These are phyloP conservation scores for Erebia palarica DNA, from an alignment of 2,888 invertebrate genomes.

Conservation along the genomic window DNA sequence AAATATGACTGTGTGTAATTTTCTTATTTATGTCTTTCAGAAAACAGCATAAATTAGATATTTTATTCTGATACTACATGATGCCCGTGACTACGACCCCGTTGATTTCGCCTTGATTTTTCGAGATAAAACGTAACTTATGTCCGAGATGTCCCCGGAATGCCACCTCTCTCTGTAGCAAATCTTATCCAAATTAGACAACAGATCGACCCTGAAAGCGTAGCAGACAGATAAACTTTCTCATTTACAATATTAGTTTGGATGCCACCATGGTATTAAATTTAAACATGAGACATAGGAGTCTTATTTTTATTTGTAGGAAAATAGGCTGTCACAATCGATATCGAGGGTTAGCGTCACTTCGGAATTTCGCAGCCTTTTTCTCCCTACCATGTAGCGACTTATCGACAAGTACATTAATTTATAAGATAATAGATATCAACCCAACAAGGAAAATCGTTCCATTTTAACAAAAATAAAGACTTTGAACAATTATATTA, in stretches of 20 bases:
- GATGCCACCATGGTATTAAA: no score
- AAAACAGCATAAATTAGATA: neutral
- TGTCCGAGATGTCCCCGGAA: no score
- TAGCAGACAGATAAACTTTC: no score
- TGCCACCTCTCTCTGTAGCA: no score
- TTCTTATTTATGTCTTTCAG: constrained; percentile 15
- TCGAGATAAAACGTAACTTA: no score
- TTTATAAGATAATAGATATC: neutral
- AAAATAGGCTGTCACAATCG: neutral
- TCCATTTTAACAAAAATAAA: neutral
- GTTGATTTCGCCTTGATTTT: no score
- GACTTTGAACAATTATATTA: neutral
- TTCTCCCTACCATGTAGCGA: neutral
- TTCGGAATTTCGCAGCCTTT: neutral
- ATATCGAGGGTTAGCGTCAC: neutral
- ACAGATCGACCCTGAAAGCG: no score
- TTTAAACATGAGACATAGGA: neutral
- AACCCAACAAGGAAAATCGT: neutral
- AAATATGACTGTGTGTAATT: constrained; percentile 2
- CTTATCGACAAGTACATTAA: neutral
- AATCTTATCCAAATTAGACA: no score
- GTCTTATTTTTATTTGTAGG: neutral
- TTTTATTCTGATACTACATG: no score
- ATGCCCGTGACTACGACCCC: no score
- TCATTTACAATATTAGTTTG: no score